Evolutionary conservation across 2,888 invertebrate species (phyloP), one percentile per base, ranked within the genome.

Genomic region (Saturnia pavonia): DNA sequence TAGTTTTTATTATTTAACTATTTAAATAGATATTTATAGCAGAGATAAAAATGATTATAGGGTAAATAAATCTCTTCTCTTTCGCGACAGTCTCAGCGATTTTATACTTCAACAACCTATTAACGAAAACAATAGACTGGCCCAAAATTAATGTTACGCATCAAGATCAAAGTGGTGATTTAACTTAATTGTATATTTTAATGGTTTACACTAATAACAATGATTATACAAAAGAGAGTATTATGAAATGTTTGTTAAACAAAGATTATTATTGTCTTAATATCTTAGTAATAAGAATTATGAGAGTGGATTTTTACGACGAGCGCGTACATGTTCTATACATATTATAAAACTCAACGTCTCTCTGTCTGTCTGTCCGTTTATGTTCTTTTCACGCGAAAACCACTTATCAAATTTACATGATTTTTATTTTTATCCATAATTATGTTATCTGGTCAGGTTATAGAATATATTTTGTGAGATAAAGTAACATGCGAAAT

Each of bases 111-210:
- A 74, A 74, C 71, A 69, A 67, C 72, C 80, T 75, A 84, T 84
- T 79, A 78, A 69, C 71, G 67, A 65, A 75, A 73, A 85, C 84
- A 85, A 85, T 78, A 77, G 84, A 77, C 72, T 67, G 73, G 72
- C 75, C 69, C 69, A 70, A 74, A 77, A 85, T 81, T 82, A 76
- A 85, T 82, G 75, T 72, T 70, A 73, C 71, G 72, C 77, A 75
- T 77, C 75, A 75, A 77, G 79, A 75, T 72, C 75, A 77, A 78
- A 65, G 51, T 70, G 66, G 66, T 66, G 66, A 54, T 70, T 67
- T 42, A 42, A 70, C 66, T 70, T 67, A 70, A 70, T 70, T 67
- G 67, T 54, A 2, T 51, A 67, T 54, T 68, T 51, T 22, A 40
- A 54, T 54, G 42, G 54, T 67, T 65, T 40, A 40, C 16, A 63